Percentiles rank a stretch among this genome's conserved stretches.
phyloP scores from a whole-genome alignment of 2,888 invertebrate genomes.

The Abrostola triplasia region DNA sequence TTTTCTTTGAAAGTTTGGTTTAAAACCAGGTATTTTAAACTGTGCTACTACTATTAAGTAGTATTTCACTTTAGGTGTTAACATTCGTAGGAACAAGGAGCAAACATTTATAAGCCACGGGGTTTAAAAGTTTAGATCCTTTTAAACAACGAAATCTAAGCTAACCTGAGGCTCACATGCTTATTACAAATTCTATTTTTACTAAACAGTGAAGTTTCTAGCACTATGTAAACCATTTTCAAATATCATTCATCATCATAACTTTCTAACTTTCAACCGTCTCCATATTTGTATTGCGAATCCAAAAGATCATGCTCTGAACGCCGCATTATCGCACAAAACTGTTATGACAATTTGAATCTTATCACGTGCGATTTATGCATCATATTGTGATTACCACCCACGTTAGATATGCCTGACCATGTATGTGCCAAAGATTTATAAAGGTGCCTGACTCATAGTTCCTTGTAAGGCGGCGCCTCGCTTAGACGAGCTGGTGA shows the following conservation, averaged over 20 bases:
- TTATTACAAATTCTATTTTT: slow-evolving; percentile 7
- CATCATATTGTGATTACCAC: slow-evolving; percentile 44
- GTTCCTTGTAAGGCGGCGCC: slow-evolving; percentile 43
- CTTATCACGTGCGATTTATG: slow-evolving; percentile 46
- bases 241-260: slow-evolving; percentile 19
- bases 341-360: slow-evolving; percentile 37
- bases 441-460: slow-evolving; percentile 48
- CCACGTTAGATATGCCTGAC: slow-evolving; percentile 37
- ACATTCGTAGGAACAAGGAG: too few relatives aligned
- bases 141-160: not conserved
- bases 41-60: too few relatives aligned
- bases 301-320: slow-evolving; percentile 20
- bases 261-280: slow-evolving; percentile 49
- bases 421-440: slow-evolving; percentile 48
- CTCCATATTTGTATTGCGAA: slow-evolving; percentile 30
- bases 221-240: slow-evolving; percentile 16
- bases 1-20: not conserved
- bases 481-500: slow-evolving; percentile 41
- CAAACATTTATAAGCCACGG: too few relatives aligned
- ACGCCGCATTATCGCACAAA: slow-evolving; percentile 13
- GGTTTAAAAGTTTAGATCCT: not conserved
- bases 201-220: slow-evolving; percentile 30
- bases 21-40: too few relatives aligned
- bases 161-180: not conserved
- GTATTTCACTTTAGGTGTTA: too few relatives aligned